A percentile compares a stretch with the other conserved stretches of the same genome.
phyloP scores from a whole-genome alignment of 2,888 invertebrate species.

The Leptinotarsa tumamoca region DNA sequence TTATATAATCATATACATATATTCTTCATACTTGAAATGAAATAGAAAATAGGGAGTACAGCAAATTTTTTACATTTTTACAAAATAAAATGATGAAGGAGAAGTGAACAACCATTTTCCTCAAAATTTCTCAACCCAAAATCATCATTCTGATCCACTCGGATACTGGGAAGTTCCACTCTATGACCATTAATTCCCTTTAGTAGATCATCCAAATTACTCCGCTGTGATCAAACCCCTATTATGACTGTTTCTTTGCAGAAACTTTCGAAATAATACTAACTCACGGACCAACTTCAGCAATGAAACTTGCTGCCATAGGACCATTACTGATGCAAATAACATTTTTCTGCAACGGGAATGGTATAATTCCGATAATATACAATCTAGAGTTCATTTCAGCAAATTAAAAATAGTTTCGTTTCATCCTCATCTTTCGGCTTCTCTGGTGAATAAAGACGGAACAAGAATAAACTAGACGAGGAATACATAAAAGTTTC shows the following conservation, averaged over 20 bases:
- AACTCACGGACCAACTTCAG: slow-evolving; percentile 10
- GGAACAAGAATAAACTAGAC: not conserved
- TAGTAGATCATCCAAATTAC: not conserved
- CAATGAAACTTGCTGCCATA: slow-evolving; percentile 11
- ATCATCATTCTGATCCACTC: too few species aligned
- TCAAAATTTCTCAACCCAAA: too few species aligned
- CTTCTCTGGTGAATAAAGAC: not conserved
- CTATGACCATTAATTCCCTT: not conserved
- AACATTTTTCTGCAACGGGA: slow-evolving; percentile 12
- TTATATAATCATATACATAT: too few species aligned
- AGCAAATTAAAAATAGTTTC: slow-evolving; percentile 11
- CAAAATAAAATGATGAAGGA: too few species aligned
- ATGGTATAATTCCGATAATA: slow-evolving; percentile 16
- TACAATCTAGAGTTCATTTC: slow-evolving; percentile 3
- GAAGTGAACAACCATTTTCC: too few species aligned
- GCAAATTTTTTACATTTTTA: too few species aligned
- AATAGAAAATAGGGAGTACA: too few species aligned
- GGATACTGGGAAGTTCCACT: too few species aligned
- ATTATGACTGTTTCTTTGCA: not conserved
- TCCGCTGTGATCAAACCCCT: not conserved
- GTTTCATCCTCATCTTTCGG: not conserved
- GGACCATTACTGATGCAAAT: slow-evolving; percentile 3
- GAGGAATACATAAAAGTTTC: not conserved
- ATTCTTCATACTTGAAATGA: too few species aligned
- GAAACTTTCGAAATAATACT: not conserved